A percentile compares a stretch with the other conserved stretches of the same genome.
These are phyloP conservation scores for Orthosia gothica DNA, from an alignment of 2,888 invertebrate genomes.

Conservation along the genomic window DNA sequence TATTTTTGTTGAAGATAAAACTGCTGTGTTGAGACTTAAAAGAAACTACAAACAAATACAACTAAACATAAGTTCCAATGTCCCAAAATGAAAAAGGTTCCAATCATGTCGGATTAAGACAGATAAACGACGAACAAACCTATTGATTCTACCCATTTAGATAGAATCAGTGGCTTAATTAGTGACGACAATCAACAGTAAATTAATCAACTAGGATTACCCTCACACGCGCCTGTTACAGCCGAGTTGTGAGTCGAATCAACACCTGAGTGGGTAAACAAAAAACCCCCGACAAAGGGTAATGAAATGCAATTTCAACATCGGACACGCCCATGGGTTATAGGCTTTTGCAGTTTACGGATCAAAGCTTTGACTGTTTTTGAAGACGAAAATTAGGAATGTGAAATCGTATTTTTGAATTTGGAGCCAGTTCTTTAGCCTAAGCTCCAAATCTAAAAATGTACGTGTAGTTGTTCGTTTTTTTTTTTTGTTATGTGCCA, in stretches of 20 bases:
- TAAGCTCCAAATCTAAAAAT: neutral
- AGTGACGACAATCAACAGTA: slow-evolving; percentile 37
- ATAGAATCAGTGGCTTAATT: slow-evolving; percentile 38
- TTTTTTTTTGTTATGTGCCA: neutral
- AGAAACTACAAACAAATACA: neutral
- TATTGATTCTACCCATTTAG: slow-evolving; percentile 37
- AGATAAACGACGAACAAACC: slow-evolving; percentile 13
- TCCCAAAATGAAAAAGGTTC: neutral
- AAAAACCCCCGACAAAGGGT: slow-evolving; percentile 76
- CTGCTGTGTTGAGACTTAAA: neutral
- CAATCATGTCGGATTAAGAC: neutral
- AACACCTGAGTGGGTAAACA: slow-evolving; percentile 74
- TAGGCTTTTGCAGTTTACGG: slow-evolving; percentile 71
- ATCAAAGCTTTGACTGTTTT: slow-evolving; percentile 76
- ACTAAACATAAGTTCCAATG: neutral
- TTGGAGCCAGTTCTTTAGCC: neutral
- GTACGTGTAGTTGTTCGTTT: no score
- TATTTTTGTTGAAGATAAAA: slow-evolving; percentile 12
- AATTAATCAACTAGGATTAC: slow-evolving; percentile 56
- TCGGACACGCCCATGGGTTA: slow-evolving; percentile 71
- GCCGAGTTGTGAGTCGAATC: slow-evolving; percentile 57
- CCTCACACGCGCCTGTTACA: slow-evolving; percentile 35
- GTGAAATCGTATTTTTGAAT: slow-evolving; percentile 24
- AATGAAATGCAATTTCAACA: slow-evolving; percentile 76
- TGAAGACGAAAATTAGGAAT: slow-evolving; percentile 47